Conservation (phyloP, 2,113 vertebrate genomes). For the Silurus meridionalis region DNA sequence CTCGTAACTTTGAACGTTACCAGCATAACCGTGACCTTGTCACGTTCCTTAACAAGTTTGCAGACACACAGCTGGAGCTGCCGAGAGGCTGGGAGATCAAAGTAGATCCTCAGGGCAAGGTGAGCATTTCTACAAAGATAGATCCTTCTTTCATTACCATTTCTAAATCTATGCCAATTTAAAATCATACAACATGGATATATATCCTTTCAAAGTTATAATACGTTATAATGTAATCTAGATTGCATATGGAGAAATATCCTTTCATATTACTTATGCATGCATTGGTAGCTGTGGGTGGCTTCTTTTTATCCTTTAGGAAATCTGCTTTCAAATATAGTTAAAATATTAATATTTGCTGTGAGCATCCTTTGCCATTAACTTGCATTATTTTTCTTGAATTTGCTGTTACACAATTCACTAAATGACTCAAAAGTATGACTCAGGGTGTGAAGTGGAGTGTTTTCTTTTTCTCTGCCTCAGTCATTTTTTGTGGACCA, state of each 20-base stretch:
- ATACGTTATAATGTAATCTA: not conserved
- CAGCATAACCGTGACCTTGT: conserved; percentile 97
- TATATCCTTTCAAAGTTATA: not conserved
- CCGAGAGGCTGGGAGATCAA: conserved; percentile 98
- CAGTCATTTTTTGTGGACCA: conserved; percentile 99
- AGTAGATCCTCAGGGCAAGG: conserved; percentile 96
- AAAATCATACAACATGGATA: not conserved
- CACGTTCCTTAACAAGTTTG: conserved; percentile 96
- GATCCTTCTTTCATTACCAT: not conserved
- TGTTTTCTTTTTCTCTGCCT: not conserved
- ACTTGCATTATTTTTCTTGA: not conserved
- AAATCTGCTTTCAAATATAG: not conserved
- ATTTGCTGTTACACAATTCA: not conserved
- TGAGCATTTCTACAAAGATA: conserved; percentile 54
- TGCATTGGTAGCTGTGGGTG: not conserved
- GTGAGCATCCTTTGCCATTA: not conserved
- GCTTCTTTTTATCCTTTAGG: not conserved
- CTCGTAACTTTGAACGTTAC: conserved; percentile 96
- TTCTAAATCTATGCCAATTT: not conserved
- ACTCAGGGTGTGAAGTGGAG: not conserved
- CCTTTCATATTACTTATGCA: not conserved
- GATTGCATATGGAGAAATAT: not conserved
- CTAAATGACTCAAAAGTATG: not conserved
- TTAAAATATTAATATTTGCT: not conserved
- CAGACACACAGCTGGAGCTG: conserved; percentile 88